A percentile compares a stretch with the other conserved stretches of the same genome.
phyloP scores from a whole-genome alignment of 2,888 invertebrate species.

The Limnephilus marmoratus region DNA sequence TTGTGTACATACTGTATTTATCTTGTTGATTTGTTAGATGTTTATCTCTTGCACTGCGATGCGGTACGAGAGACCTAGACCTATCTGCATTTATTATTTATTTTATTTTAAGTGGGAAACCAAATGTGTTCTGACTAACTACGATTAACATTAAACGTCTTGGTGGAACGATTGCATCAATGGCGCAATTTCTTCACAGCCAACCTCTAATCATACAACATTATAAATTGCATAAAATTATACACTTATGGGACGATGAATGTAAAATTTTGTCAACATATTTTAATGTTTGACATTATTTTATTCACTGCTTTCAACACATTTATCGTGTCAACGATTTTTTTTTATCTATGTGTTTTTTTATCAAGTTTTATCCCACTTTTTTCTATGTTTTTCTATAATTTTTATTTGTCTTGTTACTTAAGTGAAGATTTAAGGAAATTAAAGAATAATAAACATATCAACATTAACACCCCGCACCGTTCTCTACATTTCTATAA shows the following conservation, averaged over 20 bases:
- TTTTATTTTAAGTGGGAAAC: slow-evolving; percentile 27
- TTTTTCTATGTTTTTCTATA: background rate
- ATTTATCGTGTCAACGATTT: background rate
- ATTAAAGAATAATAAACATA: slow-evolving; percentile 44
- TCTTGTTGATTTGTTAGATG: slow-evolving; percentile 48
- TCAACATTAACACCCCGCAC: slow-evolving; percentile 16
- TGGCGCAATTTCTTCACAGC: background rate
- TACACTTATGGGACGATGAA: background rate
- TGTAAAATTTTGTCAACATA: background rate
- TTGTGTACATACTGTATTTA: slow-evolving; percentile 48
- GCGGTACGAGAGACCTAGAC: background rate
- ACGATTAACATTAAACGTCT: background rate
- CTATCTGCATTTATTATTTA: slow-evolving; percentile 36
- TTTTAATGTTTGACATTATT: background rate
- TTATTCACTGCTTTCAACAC: background rate
- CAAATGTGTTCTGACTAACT: background rate
- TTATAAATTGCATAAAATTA: background rate
- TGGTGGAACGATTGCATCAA: background rate
- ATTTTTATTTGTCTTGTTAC: slow-evolving; percentile 29
- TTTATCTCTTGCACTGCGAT: background rate
- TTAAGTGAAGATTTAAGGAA: background rate
- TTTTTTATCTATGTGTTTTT: too few species aligned
- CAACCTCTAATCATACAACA: background rate
- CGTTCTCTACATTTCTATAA: background rate
- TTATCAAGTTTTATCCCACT: background rate